Percentiles rank a stretch among this genome's conserved stretches.
Evolutionary conservation across 2,113 vertebrate genomes (phyloP).

Genomic region (Brachyhypopomus occidentalis): DNA sequence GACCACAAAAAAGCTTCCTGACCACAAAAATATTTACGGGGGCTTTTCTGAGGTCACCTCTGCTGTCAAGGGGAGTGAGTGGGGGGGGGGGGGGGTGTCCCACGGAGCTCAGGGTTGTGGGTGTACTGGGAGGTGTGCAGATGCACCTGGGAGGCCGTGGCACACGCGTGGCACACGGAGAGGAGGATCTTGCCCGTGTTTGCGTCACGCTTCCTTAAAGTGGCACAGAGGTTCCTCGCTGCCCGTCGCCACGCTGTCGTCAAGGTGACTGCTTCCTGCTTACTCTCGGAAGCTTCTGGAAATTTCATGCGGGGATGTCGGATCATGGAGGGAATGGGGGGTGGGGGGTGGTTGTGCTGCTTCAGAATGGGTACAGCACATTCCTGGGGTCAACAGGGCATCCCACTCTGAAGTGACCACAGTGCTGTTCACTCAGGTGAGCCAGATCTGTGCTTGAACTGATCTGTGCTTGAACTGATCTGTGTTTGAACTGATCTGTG

Average conservation of each 20-base stretch:
- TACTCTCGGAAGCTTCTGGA: conserved; percentile 6
- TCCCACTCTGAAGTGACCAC: not conserved
- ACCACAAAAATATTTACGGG: conserved; percentile 31
- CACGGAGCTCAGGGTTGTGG: conserved; percentile 1
- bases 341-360: not conserved
- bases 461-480: not conserved
- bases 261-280: conserved; percentile 63
- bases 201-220: conserved; percentile 63
- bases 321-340: conserved; percentile 18
- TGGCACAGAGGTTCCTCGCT: conserved; percentile 81
- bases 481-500: no score
- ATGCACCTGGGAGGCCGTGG: not conserved
- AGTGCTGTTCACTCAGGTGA: no score
- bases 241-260: conserved; percentile 74
- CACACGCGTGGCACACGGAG: not conserved
- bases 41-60: conserved; percentile 71
- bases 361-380: not conserved
- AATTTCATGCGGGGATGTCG: not conserved
- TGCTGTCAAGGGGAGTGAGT: conserved; percentile 63
- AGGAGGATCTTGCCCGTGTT: conserved; percentile 18
- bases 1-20: not conserved
- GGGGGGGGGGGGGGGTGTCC: not conserved
- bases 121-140: not conserved
- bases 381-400: not conserved
- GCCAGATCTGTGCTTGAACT: not conserved